These are phyloP conservation scores for Platycheirus rosarum DNA, from an alignment of 2,888 invertebrate genomes.

Conservation along the genomic window DNA sequence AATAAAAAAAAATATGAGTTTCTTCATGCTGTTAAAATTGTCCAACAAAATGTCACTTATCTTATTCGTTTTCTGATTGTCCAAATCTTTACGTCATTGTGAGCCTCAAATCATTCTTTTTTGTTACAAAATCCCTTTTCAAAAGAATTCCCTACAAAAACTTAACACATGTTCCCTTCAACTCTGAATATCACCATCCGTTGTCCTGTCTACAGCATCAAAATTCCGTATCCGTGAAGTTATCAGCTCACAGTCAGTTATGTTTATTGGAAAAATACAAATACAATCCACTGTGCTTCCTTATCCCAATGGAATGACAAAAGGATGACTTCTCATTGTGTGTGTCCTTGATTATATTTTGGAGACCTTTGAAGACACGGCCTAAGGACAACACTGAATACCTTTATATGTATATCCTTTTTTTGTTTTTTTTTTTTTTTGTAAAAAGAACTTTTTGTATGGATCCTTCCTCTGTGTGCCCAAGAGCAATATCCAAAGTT, in stretches of 20 bases:
- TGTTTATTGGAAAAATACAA: slow-evolving; percentile 32
- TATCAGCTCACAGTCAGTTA: slow-evolving; percentile 28
- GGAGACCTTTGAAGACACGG: slow-evolving; percentile 41
- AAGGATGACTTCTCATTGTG: slow-evolving; percentile 34
- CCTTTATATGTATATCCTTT: background rate
- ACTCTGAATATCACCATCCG: slow-evolving; percentile 6
- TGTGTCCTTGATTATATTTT: slow-evolving; percentile 63
- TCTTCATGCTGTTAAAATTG: too few relatives aligned
- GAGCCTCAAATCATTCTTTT: too few relatives aligned
- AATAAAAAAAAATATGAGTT: too few relatives aligned
- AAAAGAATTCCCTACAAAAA: background rate
- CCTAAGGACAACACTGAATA: slow-evolving; percentile 10
- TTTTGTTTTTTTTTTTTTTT: too few relatives aligned
- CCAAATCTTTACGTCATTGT: too few relatives aligned
- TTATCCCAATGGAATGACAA: slow-evolving; percentile 17
- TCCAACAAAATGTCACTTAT: too few relatives aligned
- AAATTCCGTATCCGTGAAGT: slow-evolving; percentile 17
- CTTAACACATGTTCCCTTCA: background rate
- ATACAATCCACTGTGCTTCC: background rate
- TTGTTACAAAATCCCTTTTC: too few relatives aligned
- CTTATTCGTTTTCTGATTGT: too few relatives aligned
- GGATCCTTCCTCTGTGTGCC: slow-evolving; percentile 8
- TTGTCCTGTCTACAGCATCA: slow-evolving; percentile 21
- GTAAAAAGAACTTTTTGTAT: slow-evolving; percentile 2
- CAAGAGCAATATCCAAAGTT: slow-evolving; percentile 42